Evolutionary conservation across 1,140 invertebrate genomes (phyloP).

Genomic region (Meloidogyne chitwoodi): DNA sequence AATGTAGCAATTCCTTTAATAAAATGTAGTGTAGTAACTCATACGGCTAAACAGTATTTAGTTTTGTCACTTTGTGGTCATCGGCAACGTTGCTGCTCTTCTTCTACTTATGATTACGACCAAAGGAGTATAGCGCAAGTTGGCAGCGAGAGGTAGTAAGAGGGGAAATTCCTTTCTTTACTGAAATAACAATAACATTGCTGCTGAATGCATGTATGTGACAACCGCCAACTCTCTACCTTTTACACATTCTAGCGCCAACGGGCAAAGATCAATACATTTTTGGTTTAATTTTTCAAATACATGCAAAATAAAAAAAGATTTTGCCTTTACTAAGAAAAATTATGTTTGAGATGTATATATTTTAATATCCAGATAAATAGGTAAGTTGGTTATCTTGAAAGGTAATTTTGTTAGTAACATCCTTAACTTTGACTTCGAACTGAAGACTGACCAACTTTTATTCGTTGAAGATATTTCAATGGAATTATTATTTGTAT

Average conservation of each 20-base stretch:
- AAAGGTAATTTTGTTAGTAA: too few species aligned
- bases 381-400: too few species aligned
- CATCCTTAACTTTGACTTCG: too few species aligned
- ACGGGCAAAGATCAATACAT: not conserved
- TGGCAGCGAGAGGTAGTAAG: not conserved
- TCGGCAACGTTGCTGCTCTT: not conserved
- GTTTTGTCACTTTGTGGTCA: not conserved
- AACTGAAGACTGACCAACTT: too few species aligned
- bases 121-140: not conserved
- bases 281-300: not conserved
- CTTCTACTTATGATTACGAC: not conserved
- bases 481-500: too few species aligned
- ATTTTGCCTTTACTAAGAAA: not conserved
- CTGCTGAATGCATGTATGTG: not conserved
- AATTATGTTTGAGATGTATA: too few species aligned
- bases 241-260: not conserved
- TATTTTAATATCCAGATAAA: too few species aligned
- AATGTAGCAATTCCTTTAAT: too few species aligned
- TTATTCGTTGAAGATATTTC: too few species aligned
- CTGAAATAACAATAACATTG: not conserved
- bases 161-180: not conserved
- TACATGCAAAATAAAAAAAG: too few species aligned
- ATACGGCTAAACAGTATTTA: too few species aligned
- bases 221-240: not conserved
- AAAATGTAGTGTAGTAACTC: too few species aligned